Evolutionary conservation across 2,888 invertebrate species (phyloP).

Genomic region (Habrosyne pyritoides): DNA sequence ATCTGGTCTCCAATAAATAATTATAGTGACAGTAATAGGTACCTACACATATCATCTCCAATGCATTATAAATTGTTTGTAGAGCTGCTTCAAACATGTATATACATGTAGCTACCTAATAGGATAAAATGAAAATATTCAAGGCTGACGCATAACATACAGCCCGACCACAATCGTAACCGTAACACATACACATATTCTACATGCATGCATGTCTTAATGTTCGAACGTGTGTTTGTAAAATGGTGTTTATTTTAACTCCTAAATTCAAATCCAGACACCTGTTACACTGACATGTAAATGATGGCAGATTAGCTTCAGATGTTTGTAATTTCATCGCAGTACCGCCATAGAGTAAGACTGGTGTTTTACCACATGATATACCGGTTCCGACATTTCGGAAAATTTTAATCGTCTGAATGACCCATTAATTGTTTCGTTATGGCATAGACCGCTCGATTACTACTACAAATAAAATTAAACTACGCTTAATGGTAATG

Average conservation of each 20-base stretch:
- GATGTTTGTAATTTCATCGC: not conserved
- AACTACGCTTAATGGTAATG: slow-evolving; percentile 5
- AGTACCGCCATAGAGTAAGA: not conserved
- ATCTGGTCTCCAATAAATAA: not conserved
- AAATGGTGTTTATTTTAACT: slow-evolving; percentile 24
- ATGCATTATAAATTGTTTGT: not conserved
- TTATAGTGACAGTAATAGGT: not conserved
- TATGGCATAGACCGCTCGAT: not conserved
- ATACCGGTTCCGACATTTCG: not conserved
- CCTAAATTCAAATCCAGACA: slow-evolving; percentile 21
- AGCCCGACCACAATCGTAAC: slow-evolving; percentile 11
- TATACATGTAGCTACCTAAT: slow-evolving; percentile 8
- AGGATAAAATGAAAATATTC: slow-evolving; percentile 31
- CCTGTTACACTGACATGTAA: slow-evolving; percentile 14
- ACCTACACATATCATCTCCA: not conserved
- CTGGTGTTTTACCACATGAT: no score
- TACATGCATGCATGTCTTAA: not conserved
- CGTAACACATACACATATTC: not conserved
- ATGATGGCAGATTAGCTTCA: slow-evolving; percentile 15
- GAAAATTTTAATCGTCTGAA: not conserved
- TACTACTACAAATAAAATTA: slow-evolving; percentile 1
- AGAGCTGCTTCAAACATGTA: not conserved
- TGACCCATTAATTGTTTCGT: not conserved
- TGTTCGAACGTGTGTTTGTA: slow-evolving; percentile 1
- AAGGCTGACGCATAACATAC: slow-evolving; percentile 30